Evolutionary conservation across 2,113 vertebrate genomes (phyloP).

Genomic region (Bubo scandiacus): DNA sequence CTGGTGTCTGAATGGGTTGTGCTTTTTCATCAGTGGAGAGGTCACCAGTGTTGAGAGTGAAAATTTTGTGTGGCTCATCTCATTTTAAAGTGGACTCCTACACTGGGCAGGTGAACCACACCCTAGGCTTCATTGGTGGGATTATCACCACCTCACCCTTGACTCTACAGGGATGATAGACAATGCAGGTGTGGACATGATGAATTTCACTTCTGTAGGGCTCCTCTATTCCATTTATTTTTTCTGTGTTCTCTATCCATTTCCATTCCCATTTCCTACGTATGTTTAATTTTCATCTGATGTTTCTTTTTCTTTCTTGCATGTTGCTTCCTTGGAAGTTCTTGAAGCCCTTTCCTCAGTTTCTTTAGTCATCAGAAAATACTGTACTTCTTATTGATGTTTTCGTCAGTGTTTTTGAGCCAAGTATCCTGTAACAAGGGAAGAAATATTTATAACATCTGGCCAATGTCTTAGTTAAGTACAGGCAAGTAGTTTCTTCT

Average conservation of each 20-base stretch:
- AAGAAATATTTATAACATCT: neutral
- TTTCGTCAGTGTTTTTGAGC: neutral
- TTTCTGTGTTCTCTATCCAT: neutral
- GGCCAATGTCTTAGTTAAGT: neutral
- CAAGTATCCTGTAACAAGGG: neutral
- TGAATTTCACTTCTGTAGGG: neutral
- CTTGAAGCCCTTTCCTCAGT: neutral
- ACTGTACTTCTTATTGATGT: neutral
- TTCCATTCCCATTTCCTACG: neutral
- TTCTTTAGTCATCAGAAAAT: neutral
- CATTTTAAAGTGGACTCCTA: neutral
- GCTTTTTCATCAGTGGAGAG: neutral
- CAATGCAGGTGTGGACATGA: neutral
- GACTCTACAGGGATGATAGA: neutral
- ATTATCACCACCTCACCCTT: neutral
- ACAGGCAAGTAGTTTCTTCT: neutral
- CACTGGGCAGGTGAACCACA: rapidly evolving
- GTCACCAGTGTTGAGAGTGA: neutral
- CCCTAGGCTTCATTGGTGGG: neutral
- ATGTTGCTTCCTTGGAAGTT: neutral
- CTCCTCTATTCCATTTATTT: neutral
- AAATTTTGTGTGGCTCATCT: neutral
- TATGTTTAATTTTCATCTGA: neutral
- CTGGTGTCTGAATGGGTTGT: neutral
- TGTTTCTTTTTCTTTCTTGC: neutral